Evolutionary conservation across 1,140 invertebrate species (phyloP).

Genomic region (Temnothorax nylanderi): DNA sequence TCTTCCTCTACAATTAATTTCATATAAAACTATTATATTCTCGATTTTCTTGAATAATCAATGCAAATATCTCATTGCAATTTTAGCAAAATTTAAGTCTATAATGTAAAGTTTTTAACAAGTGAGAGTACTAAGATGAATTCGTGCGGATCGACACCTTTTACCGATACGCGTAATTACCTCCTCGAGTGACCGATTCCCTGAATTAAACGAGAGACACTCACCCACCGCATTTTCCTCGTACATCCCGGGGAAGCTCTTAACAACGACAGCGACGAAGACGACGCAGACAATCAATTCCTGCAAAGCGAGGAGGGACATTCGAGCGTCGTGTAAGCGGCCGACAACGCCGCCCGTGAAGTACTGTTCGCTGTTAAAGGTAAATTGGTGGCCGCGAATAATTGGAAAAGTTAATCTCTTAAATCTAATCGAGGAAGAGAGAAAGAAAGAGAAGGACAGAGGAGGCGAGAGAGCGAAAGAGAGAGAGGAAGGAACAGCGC

Average conservation of each 20-base stretch:
- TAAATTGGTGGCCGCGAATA: constrained; percentile 51
- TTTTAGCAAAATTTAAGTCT: not conserved
- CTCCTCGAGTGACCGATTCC: not conserved
- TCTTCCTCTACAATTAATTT: constrained; percentile 1
- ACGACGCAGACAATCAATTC: constrained; percentile 37
- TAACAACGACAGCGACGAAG: constrained; percentile 39
- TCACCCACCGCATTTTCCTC: constrained; percentile 46
- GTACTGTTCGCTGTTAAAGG: constrained; percentile 38
- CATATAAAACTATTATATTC: not conserved
- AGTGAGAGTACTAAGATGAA: not conserved
- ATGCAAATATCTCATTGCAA: not conserved
- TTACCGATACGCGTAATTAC: constrained; percentile 7
- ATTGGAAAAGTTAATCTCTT: constrained; percentile 58
- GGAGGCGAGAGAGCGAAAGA: not conserved
- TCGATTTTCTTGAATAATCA: not conserved
- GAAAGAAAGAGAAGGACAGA: not conserved
- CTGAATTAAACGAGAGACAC: constrained; percentile 46
- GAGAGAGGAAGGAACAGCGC: not conserved
- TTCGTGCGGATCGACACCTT: not conserved
- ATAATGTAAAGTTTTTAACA: not conserved
- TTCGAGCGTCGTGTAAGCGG: constrained; percentile 28
- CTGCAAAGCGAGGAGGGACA: constrained; percentile 50
- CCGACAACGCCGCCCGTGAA: constrained; percentile 14
- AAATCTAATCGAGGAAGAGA: constrained; percentile 37
- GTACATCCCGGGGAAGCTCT: constrained; percentile 27